Evolutionary conservation across 2,888 invertebrate species (phyloP).

Genomic region (Rapana venosa): DNA sequence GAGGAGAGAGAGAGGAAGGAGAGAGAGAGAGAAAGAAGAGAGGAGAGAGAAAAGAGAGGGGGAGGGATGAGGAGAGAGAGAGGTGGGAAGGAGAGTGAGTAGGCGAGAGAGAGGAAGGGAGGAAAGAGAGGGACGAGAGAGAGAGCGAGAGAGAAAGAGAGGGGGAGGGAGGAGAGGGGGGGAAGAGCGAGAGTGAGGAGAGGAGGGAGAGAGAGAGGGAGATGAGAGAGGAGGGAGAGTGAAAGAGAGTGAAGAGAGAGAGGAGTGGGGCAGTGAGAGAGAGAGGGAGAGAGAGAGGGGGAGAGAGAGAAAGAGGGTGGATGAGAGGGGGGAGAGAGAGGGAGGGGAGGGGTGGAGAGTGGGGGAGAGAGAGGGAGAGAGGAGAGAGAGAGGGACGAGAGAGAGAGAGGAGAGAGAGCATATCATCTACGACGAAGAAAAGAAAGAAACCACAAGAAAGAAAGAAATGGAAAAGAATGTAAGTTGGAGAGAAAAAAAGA

Average conservation of each 20-base stretch:
- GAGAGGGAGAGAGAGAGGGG: no score
- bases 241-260: no score
- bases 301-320: no score
- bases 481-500: no score
- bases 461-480: no score
- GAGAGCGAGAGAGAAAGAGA: background rate
- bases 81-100: background rate
- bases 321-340: no score
- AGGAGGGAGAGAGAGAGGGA: background rate
- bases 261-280: no score
- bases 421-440: no score
- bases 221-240: background rate
- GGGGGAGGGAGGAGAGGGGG: background rate
- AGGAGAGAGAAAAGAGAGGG: background rate
- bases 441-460: no score
- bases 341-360: no score
- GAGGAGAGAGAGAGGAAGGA: background rate
- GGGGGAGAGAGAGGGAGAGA: background rate
- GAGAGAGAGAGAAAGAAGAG: background rate
- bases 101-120: background rate
- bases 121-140: background rate
- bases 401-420: background rate
- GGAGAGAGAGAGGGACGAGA: no score
- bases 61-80: no score
- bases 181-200: background rate